phyloP scores from a whole-genome alignment of 2,113 vertebrate species.

The Psophia crepitans region DNA sequence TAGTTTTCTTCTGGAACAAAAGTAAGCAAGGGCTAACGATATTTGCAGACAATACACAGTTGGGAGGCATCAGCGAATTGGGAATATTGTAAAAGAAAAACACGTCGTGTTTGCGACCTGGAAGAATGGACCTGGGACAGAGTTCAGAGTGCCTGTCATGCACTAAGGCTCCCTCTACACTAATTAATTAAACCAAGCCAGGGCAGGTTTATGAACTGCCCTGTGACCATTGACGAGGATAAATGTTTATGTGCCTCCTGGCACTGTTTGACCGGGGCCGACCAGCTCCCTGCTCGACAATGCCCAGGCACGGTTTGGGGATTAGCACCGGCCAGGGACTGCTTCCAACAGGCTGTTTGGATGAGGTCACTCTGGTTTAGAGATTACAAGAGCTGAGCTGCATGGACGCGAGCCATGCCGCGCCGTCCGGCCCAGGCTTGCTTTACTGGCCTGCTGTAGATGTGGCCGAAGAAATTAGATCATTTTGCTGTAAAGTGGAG shows the following conservation, averaged over 20 bases:
- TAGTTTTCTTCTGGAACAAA: constrained; percentile 14
- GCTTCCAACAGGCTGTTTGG: constrained; percentile 8
- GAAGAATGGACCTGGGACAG: neutral
- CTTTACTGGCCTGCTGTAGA: neutral
- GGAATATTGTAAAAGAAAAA: neutral
- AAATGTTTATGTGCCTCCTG: constrained; percentile 48
- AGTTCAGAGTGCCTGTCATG: constrained; percentile 10
- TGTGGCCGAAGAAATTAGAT: neutral
- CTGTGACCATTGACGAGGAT: neutral
- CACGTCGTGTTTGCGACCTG: accelerated
- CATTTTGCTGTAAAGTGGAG: neutral
- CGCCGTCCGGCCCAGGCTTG: neutral
- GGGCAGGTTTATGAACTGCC: constrained; percentile 36
- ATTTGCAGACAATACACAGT: constrained; percentile 5
- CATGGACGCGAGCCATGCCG: neutral
- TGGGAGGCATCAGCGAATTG: neutral
- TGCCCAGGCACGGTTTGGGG: constrained; percentile 18
- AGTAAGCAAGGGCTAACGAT: neutral
- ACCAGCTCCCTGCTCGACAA: neutral
- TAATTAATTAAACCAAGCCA: constrained; percentile 25
- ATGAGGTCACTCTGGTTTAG: constrained; percentile 22
- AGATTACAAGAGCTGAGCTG: neutral
- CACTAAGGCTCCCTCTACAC: neutral
- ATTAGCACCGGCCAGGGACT: neutral
- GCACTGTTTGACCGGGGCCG: neutral